Base-by-base conservation (phyloP, 2,888 invertebrate species). In the Aporophyla lueneburgensis region DNA sequence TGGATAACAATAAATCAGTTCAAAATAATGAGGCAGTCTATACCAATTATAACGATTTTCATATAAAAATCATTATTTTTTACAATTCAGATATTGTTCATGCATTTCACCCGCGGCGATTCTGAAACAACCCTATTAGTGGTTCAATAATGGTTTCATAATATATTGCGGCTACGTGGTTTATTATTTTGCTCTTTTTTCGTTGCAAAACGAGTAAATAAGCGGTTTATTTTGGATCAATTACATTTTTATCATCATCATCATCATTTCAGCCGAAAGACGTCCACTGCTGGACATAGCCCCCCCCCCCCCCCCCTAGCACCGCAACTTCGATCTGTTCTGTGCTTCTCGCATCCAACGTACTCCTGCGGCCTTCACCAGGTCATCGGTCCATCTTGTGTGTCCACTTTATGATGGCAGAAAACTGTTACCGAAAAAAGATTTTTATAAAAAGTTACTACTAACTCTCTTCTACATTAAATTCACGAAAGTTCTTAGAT, bases 41-140 rank as follows among this genome's bases (percentile, higher is more conserved):
- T 58, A 56, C n/a, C 19, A 61, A 24, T 24, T 51, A 24, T 10
- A 63, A 16, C n/a, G 27, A 27, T 56, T 67, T 83, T 58, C 51
- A 16, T 19, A 24, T 16, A 58, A 49, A 56, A 43, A 16, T 21
- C n/a, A 54, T 79, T 81, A 51, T 80, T 68, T 83, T 82, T 68
- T 65, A 54, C 73, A 80, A 61, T 72, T 54, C 59, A 59, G 14
- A 27, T 24, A 77, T 76, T 77, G 53, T 83, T 78, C 71, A 66
- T 83, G 62, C 70, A 86, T 67, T 71, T 72, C 19, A 49, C 86
- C 27, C 9, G 53, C 40, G 62, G 83, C 62, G 21, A 61, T 56
- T 59, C 58, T 76, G 69, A 10, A 72, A 83, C 70, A 83, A 74
- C 73, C 77, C 71, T 74, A 76, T 83, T 83, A 83, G 67, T 54